These are phyloP conservation scores for Eupithecia vulgata DNA, from an alignment of 2,888 invertebrate species.

Conservation along the genomic window DNA sequence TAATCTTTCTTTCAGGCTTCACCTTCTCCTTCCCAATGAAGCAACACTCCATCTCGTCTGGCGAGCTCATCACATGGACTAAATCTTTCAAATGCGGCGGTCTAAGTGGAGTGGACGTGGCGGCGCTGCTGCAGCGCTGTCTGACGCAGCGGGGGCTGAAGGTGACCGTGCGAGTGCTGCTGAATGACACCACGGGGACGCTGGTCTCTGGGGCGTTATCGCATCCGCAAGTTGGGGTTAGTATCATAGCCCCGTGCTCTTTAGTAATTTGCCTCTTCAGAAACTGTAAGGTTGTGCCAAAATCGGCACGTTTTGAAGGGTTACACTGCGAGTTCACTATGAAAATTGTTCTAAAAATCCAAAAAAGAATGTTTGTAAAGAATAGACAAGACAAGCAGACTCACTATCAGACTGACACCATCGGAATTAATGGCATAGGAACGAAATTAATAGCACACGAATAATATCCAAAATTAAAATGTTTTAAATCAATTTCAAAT, in stretches of 20 bases:
- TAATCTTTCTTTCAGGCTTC: constrained; percentile 84
- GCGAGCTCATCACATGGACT: constrained; percentile 92
- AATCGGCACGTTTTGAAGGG: not conserved
- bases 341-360: too few species aligned
- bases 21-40: constrained; percentile 94
- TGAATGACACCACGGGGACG: constrained; percentile 91
- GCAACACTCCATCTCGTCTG: constrained; percentile 88
- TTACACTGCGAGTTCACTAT: not conserved
- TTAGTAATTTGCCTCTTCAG: not conserved
- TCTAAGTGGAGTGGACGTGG: constrained; percentile 87
- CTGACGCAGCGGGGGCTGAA: constrained; percentile 80
- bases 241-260: constrained; percentile 26
- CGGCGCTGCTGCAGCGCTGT: constrained; percentile 86
- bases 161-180: constrained; percentile 88
- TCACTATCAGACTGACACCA: too few species aligned
- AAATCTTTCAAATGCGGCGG: constrained; percentile 91
- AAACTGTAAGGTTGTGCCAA: not conserved
- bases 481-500: too few species aligned
- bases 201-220: constrained; percentile 88
- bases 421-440: too few species aligned
- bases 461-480: too few species aligned
- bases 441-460: too few species aligned
- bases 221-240: constrained; percentile 83
- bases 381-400: too few species aligned
- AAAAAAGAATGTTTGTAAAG: too few species aligned